Evolutionary conservation across 1,140 invertebrate species (phyloP).

Genomic region (Brachionus asplanchnoidis): DNA sequence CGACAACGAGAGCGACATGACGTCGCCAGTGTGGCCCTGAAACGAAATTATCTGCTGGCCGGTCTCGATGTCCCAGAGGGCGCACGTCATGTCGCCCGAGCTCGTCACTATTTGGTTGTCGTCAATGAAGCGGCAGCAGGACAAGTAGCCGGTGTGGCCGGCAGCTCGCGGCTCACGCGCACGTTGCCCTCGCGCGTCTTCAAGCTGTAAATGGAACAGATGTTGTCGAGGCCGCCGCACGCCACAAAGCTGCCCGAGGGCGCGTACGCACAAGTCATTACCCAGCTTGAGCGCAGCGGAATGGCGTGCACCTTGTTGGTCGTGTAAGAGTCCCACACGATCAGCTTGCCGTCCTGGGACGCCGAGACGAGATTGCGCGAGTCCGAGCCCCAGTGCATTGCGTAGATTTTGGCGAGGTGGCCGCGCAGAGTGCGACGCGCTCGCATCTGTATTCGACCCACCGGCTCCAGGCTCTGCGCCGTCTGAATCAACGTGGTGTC

Average conservation of each 20-base stretch:
- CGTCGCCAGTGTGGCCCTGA: constrained; percentile 93
- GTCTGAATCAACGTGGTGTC: constrained; percentile 89
- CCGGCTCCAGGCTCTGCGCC: constrained; percentile 84
- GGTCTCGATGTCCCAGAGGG: constrained; percentile 96
- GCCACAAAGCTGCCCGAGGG: constrained; percentile 93
- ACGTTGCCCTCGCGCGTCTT: constrained; percentile 93
- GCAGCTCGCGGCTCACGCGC: constrained; percentile 81
- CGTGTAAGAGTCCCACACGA: constrained; percentile 96
- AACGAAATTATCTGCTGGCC: constrained; percentile 94
- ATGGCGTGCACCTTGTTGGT: constrained; percentile 97
- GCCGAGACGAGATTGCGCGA: constrained; percentile 93
- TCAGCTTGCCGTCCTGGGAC: constrained; percentile 88
- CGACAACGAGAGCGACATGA: constrained; percentile 90
- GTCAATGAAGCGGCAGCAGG: constrained; percentile 94
- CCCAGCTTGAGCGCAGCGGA: constrained; percentile 92
- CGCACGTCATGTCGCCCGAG: constrained; percentile 96
- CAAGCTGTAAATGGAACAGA: constrained; percentile 86
- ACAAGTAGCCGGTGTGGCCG: constrained; percentile 93
- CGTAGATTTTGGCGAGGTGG: constrained; percentile 97
- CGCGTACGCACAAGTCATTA: constrained; percentile 98
- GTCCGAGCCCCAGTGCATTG: constrained; percentile 98
- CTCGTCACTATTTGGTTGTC: constrained; percentile 98
- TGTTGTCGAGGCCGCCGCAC: constrained; percentile 95
- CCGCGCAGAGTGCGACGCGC: constrained; percentile 88
- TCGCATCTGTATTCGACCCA: constrained; percentile 95